Evolutionary conservation across 2,113 vertebrate species (phyloP).

Genomic region (Aythya baeri): DNA sequence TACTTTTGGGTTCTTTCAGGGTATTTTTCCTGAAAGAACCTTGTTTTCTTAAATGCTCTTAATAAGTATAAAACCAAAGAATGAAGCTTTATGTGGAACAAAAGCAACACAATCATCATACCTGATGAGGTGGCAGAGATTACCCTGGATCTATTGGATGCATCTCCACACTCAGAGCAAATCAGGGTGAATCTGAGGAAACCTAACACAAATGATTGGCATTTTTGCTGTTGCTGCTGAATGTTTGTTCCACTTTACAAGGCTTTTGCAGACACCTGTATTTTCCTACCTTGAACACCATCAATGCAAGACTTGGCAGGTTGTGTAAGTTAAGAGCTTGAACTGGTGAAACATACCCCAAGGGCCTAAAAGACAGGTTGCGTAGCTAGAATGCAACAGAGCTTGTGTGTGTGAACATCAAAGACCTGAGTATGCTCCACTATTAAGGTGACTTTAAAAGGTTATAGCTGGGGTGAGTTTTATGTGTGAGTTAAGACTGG

Average conservation of each 20-base stretch:
- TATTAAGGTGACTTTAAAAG: not conserved
- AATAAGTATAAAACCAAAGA: not conserved
- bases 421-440: not conserved
- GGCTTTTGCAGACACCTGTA: not conserved
- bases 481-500: not conserved
- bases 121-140: not conserved
- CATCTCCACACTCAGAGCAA: not conserved
- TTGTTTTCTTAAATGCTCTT: not conserved
- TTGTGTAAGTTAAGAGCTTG: not conserved
- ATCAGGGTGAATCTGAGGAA: not conserved
- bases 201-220: not conserved
- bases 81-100: not conserved
- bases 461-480: not conserved
- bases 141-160: not conserved
- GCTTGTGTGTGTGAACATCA: not conserved
- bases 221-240: not conserved
- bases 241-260: not conserved
- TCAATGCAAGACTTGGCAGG: not conserved
- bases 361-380: not conserved
- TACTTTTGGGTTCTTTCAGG: not conserved
- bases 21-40: not conserved
- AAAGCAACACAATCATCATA: not conserved
- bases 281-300: not conserved
- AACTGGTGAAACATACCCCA: not conserved
- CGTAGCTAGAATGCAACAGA: not conserved